Percentiles rank a stretch among this genome's conserved stretches.
phyloP scores from a whole-genome alignment of 2,113 vertebrate species.

The Oreochromis niloticus region DNA sequence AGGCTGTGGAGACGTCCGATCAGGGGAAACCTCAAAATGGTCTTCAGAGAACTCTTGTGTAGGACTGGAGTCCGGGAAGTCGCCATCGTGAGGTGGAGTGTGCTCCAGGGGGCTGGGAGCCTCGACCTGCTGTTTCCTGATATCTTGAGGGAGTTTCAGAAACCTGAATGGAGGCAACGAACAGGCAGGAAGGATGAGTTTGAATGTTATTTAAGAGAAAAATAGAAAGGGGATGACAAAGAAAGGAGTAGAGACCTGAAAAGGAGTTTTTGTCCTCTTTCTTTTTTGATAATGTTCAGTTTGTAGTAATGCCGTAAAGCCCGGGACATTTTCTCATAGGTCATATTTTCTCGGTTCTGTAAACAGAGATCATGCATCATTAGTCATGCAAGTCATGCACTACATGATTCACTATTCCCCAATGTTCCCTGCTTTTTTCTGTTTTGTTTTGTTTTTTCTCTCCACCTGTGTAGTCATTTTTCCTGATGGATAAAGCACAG shows the following conservation, averaged over 20 bases:
- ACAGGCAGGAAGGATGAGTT: background rate
- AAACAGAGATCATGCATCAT: background rate
- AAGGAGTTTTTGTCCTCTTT: slow-evolving; percentile 84
- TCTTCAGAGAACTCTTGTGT: slow-evolving; percentile 63
- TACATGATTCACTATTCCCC: background rate
- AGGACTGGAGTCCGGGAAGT: slow-evolving; percentile 55
- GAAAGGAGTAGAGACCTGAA: slow-evolving; percentile 74
- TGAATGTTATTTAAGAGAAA: background rate
- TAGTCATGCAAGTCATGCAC: background rate
- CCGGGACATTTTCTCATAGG: slow-evolving; percentile 92
- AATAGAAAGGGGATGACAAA: background rate
- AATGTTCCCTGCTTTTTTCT: background rate
- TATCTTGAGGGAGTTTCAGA: slow-evolving; percentile 80
- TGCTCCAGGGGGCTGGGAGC: slow-evolving; percentile 56
- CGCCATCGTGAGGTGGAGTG: slow-evolving; percentile 6
- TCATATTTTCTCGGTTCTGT: slow-evolving; percentile 89
- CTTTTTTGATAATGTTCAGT: slow-evolving; percentile 91
- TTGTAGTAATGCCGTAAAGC: slow-evolving; percentile 92
- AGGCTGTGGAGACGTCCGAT: slow-evolving; percentile 42
- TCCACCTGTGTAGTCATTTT: background rate
- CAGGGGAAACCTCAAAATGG: slow-evolving; percentile 69
- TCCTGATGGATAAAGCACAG: background rate
- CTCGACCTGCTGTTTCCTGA: slow-evolving; percentile 57
- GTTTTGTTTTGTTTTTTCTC: background rate
- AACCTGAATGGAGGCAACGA: slow-evolving; percentile 66